Conservation (phyloP, 53 echinoderm and acorn worm genomes). For the Apostichopus leukothele region DNA sequence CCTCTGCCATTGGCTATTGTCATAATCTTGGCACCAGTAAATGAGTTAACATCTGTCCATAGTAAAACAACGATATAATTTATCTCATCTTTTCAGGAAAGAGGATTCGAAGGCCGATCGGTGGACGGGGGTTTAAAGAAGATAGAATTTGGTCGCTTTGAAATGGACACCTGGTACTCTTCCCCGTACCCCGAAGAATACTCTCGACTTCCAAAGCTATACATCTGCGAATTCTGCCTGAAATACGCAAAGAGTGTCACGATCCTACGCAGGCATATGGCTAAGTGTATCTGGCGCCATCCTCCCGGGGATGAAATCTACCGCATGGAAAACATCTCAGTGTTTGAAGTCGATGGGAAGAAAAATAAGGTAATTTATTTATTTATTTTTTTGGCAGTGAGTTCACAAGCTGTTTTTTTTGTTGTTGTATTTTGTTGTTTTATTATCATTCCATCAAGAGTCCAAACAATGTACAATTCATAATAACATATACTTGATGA, state of each 20-base stretch:
- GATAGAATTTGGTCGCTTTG: constrained; percentile 98
- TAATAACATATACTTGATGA: too few relatives aligned
- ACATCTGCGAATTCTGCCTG: constrained; percentile 97
- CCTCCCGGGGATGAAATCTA: constrained; percentile 98
- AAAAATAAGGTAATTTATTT: constrained; percentile 80
- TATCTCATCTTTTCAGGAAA: constrained; percentile 55
- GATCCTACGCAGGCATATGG: constrained; percentile 85
- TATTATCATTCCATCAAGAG: too few relatives aligned
- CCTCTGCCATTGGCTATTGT: too few relatives aligned
- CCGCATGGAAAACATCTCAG: constrained; percentile 78
- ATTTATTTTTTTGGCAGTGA: too few relatives aligned
- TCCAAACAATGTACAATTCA: too few relatives aligned
- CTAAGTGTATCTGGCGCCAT: constrained; percentile 96
- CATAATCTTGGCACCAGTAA: too few relatives aligned
- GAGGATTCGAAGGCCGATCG: constrained; percentile 57
- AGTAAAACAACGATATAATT: too few relatives aligned
- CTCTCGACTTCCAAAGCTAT: constrained; percentile 87
- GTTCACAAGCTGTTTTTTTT: too few relatives aligned
- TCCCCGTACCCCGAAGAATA: constrained; percentile 98
- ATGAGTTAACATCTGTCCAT: too few relatives aligned
- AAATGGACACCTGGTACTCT: constrained; percentile 97
- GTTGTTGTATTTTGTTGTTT: too few relatives aligned
- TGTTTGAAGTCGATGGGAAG: constrained; percentile 99
- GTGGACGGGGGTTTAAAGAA: constrained; percentile 89
- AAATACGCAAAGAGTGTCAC: constrained; percentile 97